Evolutionary conservation across 2,113 vertebrate genomes (phyloP).

Genomic region (Centropus unirufus): DNA sequence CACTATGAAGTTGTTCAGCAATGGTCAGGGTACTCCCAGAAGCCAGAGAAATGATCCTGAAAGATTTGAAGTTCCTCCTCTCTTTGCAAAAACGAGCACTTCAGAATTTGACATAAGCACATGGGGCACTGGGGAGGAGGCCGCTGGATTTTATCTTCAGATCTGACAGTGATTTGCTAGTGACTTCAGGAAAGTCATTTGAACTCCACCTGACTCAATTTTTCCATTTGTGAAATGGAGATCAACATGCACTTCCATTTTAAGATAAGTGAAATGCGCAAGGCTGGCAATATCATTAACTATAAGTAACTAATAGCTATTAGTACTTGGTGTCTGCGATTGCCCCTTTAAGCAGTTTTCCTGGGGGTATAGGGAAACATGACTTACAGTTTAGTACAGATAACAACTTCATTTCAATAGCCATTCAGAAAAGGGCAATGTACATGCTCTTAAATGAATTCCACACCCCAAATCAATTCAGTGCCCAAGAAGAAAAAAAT

Average conservation of each 20-base stretch:
- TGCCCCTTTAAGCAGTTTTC: not conserved
- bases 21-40: not conserved
- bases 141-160: not conserved
- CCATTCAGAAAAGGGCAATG: constrained; percentile 13
- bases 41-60: not conserved
- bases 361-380: not conserved
- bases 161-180: constrained; percentile 46
- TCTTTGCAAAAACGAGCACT: not conserved
- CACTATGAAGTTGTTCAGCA: not conserved
- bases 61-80: not conserved
- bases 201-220: constrained; percentile 56
- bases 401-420: constrained; percentile 43
- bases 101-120: not conserved
- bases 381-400: constrained; percentile 43
- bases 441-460: constrained; percentile 25
- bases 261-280: constrained; percentile 50
- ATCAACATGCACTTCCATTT: constrained; percentile 53
- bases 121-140: not conserved
- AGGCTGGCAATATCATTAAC: constrained; percentile 50
- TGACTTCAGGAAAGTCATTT: constrained; percentile 46
- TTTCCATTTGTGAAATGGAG: constrained; percentile 63
- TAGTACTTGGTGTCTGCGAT: not conserved
- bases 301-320: constrained; percentile 51
- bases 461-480: constrained; percentile 46
- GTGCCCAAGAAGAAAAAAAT: constrained; percentile 17